phyloP scores from a whole-genome alignment of 2,888 invertebrate genomes.

The Dorcus hopei region DNA sequence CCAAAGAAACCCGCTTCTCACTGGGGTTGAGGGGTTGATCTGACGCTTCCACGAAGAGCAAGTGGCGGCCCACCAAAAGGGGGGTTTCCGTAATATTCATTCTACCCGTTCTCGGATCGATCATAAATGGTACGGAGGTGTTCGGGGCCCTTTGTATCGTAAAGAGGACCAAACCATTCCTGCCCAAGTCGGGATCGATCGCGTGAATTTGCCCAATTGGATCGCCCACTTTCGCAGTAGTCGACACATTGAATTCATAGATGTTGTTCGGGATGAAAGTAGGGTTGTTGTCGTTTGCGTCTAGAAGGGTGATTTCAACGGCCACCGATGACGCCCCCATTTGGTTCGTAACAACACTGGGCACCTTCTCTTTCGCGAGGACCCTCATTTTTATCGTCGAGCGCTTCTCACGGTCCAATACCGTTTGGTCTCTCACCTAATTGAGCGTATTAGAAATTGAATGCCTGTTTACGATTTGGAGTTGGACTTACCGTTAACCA shows the following conservation, averaged over 20 bases:
- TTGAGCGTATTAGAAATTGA: not conserved
- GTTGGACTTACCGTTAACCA: slow-evolving; percentile 77
- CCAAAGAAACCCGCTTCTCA: slow-evolving; percentile 75
- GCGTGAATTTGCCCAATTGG: slow-evolving; percentile 77
- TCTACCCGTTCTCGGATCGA: slow-evolving; percentile 68
- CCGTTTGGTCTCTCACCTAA: slow-evolving; percentile 57
- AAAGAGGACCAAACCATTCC: slow-evolving; percentile 69
- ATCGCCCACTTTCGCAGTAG: slow-evolving; percentile 66
- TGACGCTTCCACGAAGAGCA: slow-evolving; percentile 78
- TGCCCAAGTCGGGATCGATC: slow-evolving; percentile 75
- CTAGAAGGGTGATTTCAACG: slow-evolving; percentile 78
- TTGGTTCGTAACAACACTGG: slow-evolving; percentile 60
- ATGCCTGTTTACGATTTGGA: not conserved
- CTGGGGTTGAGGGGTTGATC: slow-evolving; percentile 82
- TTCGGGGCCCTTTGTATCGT: slow-evolving; percentile 36
- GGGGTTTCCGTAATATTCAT: slow-evolving; percentile 64
- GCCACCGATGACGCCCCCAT: slow-evolving; percentile 59
- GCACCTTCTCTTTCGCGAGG: slow-evolving; percentile 72
- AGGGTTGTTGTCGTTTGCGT: slow-evolving; percentile 91
- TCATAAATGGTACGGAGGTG: slow-evolving; percentile 57
- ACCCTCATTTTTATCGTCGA: slow-evolving; percentile 72
- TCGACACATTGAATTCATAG: slow-evolving; percentile 71
- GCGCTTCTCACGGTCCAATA: slow-evolving; percentile 76
- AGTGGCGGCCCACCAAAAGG: slow-evolving; percentile 68
- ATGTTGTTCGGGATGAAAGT: slow-evolving; percentile 79